Evolutionary conservation across 1,140 invertebrate genomes (phyloP), one percentile per base, ranked within the genome.

Genomic region (Lamellibrachia luymesi): DNA sequence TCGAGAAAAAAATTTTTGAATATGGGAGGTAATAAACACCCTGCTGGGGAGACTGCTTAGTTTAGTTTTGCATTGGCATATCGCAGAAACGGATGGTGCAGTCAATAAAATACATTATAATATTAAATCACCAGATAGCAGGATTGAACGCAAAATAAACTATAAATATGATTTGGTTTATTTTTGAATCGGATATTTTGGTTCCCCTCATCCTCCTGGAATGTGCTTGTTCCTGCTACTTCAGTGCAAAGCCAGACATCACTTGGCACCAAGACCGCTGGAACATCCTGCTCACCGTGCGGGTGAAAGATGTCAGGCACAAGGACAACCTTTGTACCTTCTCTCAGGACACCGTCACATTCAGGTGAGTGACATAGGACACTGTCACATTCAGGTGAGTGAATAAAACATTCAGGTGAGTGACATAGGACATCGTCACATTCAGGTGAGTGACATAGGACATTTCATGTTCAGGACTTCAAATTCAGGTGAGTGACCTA

Each of bases 261-360:
- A 92, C 2, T 38, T 92, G 92, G 92, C 50, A 38, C 27, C 92
- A 92, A n/a, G 52, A 64, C 92, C 50, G 52, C 50, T 92, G 92
- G 92, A 64, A 64, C 10, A 6, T 92, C 50, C 52, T 92, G 92
- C 92, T 92, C 8, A 51, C 50, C 2, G 92, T 92, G 13, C 49
- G 4, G 51, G 92, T 92, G 50, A 92, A 92, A 52, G 51, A 64
- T 50, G 92, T 92, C 51, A 91, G 92, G 51, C 49, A 51, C 49
- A 38, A n/a, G 6, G 92, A 64, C 92, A 52, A 51, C 49, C 50
- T 52, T 13, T 80, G 64, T 17, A 51, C 92, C 50, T 92, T 92
- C 51, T 51, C 92, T 2, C 49, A 92, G 51, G 52, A 92, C 27
- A 92, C 50, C 10, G 50, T 92, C 27, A 92, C 50, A 38, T 92